Evolutionary conservation across 1,140 invertebrate species (phyloP), one percentile per base, ranked within the genome.

Genomic region (Heliconius hermathena): DNA sequence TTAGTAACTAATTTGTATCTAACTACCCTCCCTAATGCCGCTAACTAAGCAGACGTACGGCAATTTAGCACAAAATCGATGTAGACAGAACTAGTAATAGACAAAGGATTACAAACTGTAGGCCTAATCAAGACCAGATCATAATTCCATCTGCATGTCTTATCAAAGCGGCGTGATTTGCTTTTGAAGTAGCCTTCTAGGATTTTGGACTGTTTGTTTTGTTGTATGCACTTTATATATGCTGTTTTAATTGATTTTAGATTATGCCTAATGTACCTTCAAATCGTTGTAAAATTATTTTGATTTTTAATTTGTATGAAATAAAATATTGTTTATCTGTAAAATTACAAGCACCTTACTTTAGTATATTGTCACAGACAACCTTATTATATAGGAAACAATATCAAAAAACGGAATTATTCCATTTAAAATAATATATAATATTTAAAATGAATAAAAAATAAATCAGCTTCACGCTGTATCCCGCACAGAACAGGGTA

Each of bases 101-200:
- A 84, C 83, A 84, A 84, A 84, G 83, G 83, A 79, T 83, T 81
- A 83, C 83, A 81, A 79, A 80, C 83, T 81, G 76, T 74, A 73
- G 81, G 81, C 77, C 73, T 79, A 79, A 83, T 83, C 82, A 83
- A 76, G 49, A 60, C 57, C 73, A 71, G 77, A 76, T 71, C 81
- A 78, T 85, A 85, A 85, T 83, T 83, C 82, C 74, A 85, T 85
- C 82, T 85, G 78, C 80, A 85, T 83, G 82, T 83, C 84, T 85
- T 85, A 85, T 85, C 84, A 83, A 83, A 85, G 84, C 78, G 38
- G 71, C 57, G 70, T 78, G 76, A 81, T 81, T 81, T 75, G 78
- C 38, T 76, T 71, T 79, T 36, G 36, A 41, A 66, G 60, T 29
- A 16, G 60, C 60, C 60, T 66, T 26, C 22, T 13, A 26, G 60